Evolutionary conservation across 1,140 invertebrate genomes (phyloP), one percentile per base, ranked within the genome.

Genomic region (Drosophila rufa): DNA sequence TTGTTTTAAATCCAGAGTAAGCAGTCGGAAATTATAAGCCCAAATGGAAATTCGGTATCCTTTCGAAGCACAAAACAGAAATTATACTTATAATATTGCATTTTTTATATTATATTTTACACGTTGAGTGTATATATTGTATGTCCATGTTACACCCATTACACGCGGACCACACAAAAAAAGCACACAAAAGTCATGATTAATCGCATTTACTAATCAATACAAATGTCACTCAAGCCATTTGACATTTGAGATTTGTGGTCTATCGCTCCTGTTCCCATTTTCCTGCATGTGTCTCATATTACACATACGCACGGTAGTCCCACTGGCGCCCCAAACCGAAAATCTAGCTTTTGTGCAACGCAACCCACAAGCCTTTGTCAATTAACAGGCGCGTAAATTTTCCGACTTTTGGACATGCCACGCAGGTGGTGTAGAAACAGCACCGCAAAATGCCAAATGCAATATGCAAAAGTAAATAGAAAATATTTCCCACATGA

Each of bases 161-260:
- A 51, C 53, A 73, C 69, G 53, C 68, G 69, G 53, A 68, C 47
- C 56, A 30, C 15, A 61, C 51, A 27, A 38, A 40, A 27, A 36
- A 42, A 36, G 42, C 22, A 50, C 33, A 22, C 43, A 46, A 59
- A 65, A 62, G 36, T 70, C 80, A 87, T 89, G 84, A 89, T 89
- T 89, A 89, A 89, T 89, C 84, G 80, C 73, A 79, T 89, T 77
- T 84, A 89, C 84, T 89, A 89, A 89, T 89, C 84, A 89, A 89
- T 89, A 89, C 85, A 84, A 89, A 89, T 89, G 84, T 84, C 84
- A 84, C 73, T 89, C 85, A 75, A 71, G 66, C 66, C 78, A 68
- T 56, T 78, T 81, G 84, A 90, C 80, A 89, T 89, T 89, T 84
- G 81, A 90, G 84, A 90, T 90, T 90, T 90, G 84, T 90, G 84